Conservation (phyloP, 2,797 vertebrate species). For the Cossypha heuglini region DNA sequence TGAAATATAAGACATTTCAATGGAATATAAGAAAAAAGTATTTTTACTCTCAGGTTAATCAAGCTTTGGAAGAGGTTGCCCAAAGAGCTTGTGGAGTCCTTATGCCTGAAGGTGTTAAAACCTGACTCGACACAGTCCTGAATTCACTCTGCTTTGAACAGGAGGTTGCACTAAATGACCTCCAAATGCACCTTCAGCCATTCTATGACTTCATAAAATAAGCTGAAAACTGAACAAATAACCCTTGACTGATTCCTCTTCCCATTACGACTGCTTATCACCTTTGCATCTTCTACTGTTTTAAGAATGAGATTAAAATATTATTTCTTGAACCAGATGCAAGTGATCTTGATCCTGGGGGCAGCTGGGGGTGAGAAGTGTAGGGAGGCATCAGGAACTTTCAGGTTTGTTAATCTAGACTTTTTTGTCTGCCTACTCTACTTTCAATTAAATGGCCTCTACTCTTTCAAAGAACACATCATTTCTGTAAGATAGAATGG, state of each 20-base stretch:
- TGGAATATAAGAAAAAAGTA: background rate
- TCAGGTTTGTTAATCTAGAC: background rate
- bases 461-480: background rate
- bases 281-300: background rate
- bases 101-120: background rate
- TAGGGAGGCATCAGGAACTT: background rate
- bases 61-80: background rate
- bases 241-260: background rate
- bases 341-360: background rate
- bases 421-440: background rate
- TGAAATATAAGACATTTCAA: background rate
- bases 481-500: background rate
- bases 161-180: fast-evolving
- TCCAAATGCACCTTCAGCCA: background rate
- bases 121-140: background rate
- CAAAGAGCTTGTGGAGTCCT: background rate
- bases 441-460: background rate
- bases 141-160: background rate
- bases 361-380: fast-evolving
- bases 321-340: background rate
- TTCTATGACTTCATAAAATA: background rate
- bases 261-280: background rate
- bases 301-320: background rate
- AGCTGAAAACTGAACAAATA: background rate
- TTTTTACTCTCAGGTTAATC: background rate